These are phyloP conservation scores for Mellilla xanthometata DNA, from an alignment of 2,888 invertebrate genomes.

Conservation along the genomic window DNA sequence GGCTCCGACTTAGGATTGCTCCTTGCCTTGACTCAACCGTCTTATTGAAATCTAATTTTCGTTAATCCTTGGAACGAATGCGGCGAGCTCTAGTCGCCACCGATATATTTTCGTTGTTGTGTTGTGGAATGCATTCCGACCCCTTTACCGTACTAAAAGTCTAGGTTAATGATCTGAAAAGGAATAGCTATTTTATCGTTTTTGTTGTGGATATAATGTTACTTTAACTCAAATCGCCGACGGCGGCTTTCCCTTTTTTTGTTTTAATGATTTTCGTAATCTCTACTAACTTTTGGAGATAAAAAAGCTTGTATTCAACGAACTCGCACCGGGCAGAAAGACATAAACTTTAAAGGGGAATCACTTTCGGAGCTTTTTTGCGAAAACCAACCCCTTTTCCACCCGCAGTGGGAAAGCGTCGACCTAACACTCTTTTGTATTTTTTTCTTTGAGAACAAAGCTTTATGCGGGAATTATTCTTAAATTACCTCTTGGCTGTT, in stretches of 20 bases:
- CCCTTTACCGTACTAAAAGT: slow-evolving; percentile 35
- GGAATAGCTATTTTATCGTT: slow-evolving; percentile 32
- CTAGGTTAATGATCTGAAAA: slow-evolving; percentile 36
- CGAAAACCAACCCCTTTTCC: slow-evolving; percentile 32
- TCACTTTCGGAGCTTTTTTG: slow-evolving; percentile 34
- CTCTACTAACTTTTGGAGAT: slow-evolving; percentile 32
- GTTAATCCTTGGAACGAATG: slow-evolving; percentile 70
- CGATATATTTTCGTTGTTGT: slow-evolving; percentile 61
- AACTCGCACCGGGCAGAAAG: slow-evolving; percentile 34
- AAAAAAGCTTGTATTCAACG: slow-evolving; percentile 34
- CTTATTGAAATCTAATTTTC: slow-evolving; percentile 82
- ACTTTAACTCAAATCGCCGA: slow-evolving; percentile 21
- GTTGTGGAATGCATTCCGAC: slow-evolving; percentile 46
- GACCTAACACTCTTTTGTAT: slow-evolving; percentile 29
- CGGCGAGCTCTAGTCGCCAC: slow-evolving; percentile 50
- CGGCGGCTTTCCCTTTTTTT: slow-evolving; percentile 26
- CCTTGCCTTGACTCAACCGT: slow-evolving; percentile 67
- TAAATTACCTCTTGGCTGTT: slow-evolving; percentile 21
- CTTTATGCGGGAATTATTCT: slow-evolving; percentile 25
- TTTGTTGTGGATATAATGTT: slow-evolving; percentile 28
- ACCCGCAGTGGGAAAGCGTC: slow-evolving; percentile 30
- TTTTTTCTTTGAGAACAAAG: slow-evolving; percentile 31
- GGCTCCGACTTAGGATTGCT: slow-evolving; percentile 69
- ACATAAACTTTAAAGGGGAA: slow-evolving; percentile 36
- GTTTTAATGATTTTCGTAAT: slow-evolving; percentile 34